These are phyloP conservation scores for Otus scops DNA, from an alignment of 2,797 vertebrate genomes.

Conservation along the genomic window DNA sequence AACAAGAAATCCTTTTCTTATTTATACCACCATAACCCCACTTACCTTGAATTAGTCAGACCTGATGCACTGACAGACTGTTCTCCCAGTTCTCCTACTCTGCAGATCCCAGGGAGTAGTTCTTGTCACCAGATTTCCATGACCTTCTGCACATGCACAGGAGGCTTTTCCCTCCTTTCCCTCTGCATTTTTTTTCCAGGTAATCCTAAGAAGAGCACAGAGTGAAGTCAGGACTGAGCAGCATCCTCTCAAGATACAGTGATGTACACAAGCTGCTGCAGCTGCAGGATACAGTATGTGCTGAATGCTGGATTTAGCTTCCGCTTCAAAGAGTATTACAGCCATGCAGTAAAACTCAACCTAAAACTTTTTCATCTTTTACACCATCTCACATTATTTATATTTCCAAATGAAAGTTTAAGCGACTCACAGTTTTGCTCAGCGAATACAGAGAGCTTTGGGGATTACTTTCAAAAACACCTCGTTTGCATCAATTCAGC, in stretches of 20 bases:
- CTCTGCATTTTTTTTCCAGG: not conserved
- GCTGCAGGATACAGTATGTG: not conserved
- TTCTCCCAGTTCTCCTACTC: not conserved
- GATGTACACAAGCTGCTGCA: not conserved
- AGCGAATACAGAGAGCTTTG: not conserved
- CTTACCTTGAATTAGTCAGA: not conserved
- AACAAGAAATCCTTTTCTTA: not conserved
- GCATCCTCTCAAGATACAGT: not conserved
- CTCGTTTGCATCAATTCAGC: constrained; percentile 47
- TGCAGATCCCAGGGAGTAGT: not conserved
- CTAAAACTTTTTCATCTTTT: not conserved
- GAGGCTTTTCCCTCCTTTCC: not conserved
- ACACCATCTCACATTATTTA: not conserved
- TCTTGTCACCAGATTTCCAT: not conserved
- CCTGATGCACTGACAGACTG: not conserved
- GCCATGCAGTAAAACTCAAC: not conserved
- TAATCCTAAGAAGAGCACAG: not conserved
- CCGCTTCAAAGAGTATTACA: not conserved
- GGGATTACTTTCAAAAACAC: constrained; percentile 19
- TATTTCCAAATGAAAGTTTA: not conserved
- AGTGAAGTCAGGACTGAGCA: not conserved
- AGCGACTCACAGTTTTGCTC: not conserved
- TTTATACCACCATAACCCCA: not conserved
- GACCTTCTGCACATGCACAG: not conserved
- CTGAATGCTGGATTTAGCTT: not conserved